phyloP scores from a whole-genome alignment of 2,113 vertebrate genomes.

The Phyllopteryx taeniolatus region DNA sequence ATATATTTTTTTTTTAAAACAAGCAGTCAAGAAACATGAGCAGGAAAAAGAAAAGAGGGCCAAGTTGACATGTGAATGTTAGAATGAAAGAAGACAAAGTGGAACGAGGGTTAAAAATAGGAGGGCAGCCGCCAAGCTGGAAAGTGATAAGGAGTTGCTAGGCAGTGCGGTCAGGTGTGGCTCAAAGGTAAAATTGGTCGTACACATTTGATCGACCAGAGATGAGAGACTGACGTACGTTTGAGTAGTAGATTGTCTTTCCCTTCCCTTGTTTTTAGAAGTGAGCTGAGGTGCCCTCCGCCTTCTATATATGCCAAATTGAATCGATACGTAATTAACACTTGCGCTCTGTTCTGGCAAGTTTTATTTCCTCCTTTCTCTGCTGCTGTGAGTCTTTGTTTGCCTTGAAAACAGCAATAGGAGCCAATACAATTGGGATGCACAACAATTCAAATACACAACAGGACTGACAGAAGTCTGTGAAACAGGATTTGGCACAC shows the following conservation, averaged over 20 bases:
- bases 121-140: constrained; percentile 8
- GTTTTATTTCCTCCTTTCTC: constrained; percentile 38
- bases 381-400: constrained; percentile 18
- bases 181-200: constrained; percentile 38
- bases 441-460: constrained; percentile 26
- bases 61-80: constrained; percentile 32
- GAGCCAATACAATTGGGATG: constrained; percentile 13
- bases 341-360: constrained; percentile 60
- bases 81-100: constrained; percentile 42
- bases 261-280: constrained; percentile 46
- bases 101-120: constrained; percentile 35
- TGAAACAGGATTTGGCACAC: constrained; percentile 16
- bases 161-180: constrained; percentile 28
- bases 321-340: constrained; percentile 80
- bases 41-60: constrained; percentile 25
- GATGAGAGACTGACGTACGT: constrained; percentile 45
- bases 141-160: constrained; percentile 38
- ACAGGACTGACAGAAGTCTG: constrained; percentile 11
- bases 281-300: constrained; percentile 36
- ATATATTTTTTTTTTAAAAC: neutral
- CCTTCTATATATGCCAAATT: constrained; percentile 74
- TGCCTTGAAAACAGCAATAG: constrained; percentile 20
- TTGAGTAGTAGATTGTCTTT: constrained; percentile 52
- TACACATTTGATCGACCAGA: constrained; percentile 61
- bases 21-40: neutral